A percentile compares a stretch with the other conserved stretches of the same genome.
These are phyloP conservation scores for Stenodema calcarata DNA, from an alignment of 2,888 invertebrate genomes.

Conservation along the genomic window DNA sequence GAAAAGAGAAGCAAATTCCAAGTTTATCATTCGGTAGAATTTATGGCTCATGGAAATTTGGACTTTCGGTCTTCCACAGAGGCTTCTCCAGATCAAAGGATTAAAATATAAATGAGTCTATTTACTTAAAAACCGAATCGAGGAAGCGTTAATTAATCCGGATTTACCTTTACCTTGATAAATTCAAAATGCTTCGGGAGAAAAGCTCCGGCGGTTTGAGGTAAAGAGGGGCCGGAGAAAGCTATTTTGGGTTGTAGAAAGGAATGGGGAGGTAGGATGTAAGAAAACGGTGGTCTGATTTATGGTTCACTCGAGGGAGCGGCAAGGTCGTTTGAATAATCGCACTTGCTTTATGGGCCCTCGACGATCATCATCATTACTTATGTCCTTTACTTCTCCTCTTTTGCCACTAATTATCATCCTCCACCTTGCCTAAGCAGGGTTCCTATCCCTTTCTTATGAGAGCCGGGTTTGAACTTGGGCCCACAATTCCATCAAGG, in stretches of 20 bases:
- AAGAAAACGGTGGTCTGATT: constrained; percentile 30
- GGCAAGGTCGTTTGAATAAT: constrained; percentile 48
- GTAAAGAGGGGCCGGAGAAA: background rate
- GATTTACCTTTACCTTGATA: constrained; percentile 34
- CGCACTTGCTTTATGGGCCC: constrained; percentile 20
- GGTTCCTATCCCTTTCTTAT: background rate
- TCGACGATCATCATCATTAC: constrained; percentile 47
- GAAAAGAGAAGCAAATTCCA: background rate
- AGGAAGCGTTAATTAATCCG: constrained; percentile 37
- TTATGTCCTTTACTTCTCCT: constrained; percentile 41
- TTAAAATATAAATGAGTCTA: constrained; percentile 33
- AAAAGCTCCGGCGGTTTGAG: background rate
- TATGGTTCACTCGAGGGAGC: constrained; percentile 24
- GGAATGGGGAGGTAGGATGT: background rate
- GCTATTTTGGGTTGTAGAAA: background rate
- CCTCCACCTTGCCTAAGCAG: background rate
- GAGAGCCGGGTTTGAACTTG: background rate
- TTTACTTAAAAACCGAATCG: constrained; percentile 23
- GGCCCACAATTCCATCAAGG: background rate
- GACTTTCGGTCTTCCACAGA: background rate
- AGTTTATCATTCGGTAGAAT: background rate
- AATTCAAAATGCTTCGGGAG: background rate
- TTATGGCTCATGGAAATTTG: background rate
- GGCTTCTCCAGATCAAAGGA: constrained; percentile 27
- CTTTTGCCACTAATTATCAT: constrained; percentile 36